Evolutionary conservation across 2,888 invertebrate species (phyloP).

Genomic region (Hylaea fasciaria): DNA sequence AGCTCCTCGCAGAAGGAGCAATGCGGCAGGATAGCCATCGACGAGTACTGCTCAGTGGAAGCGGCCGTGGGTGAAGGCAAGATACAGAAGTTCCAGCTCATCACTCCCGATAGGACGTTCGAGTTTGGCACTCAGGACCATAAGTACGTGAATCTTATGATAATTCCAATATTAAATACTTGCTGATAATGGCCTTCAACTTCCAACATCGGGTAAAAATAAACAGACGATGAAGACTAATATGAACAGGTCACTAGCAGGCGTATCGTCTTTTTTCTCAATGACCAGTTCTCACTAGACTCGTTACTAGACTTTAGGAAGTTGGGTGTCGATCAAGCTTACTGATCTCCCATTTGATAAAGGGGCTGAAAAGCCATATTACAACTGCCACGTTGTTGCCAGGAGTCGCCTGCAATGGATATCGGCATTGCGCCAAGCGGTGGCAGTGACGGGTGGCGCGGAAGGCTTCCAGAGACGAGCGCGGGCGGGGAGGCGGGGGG

Average conservation of each 20-base stretch:
- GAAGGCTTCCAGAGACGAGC: slow-evolving; percentile 89
- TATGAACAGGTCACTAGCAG: no score
- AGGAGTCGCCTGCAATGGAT: slow-evolving; percentile 91
- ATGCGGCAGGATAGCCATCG: slow-evolving; percentile 88
- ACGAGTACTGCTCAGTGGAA: slow-evolving; percentile 87
- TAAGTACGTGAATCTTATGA: slow-evolving; percentile 73
- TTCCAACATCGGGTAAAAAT: no score
- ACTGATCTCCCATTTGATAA: no score
- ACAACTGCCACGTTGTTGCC: not conserved
- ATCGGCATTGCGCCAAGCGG: slow-evolving; percentile 89
- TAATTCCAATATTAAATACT: no score
- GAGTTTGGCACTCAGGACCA: slow-evolving; percentile 91
- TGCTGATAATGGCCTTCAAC: no score
- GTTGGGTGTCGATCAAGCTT: no score
- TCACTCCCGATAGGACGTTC: slow-evolving; percentile 89
- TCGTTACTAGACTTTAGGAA: no score
- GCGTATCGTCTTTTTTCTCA: no score
- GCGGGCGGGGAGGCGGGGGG: slow-evolving; percentile 78
- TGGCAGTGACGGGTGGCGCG: slow-evolving; percentile 88
- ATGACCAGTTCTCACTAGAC: no score
- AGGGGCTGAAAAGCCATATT: no score
- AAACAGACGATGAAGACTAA: no score
- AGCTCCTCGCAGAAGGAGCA: slow-evolving; percentile 87
- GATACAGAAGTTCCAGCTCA: slow-evolving; percentile 87
- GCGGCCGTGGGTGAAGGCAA: slow-evolving; percentile 84